Base-by-base conservation (phyloP, 2,797 vertebrate genomes). In the Xiphorhynchus erythropygius region DNA sequence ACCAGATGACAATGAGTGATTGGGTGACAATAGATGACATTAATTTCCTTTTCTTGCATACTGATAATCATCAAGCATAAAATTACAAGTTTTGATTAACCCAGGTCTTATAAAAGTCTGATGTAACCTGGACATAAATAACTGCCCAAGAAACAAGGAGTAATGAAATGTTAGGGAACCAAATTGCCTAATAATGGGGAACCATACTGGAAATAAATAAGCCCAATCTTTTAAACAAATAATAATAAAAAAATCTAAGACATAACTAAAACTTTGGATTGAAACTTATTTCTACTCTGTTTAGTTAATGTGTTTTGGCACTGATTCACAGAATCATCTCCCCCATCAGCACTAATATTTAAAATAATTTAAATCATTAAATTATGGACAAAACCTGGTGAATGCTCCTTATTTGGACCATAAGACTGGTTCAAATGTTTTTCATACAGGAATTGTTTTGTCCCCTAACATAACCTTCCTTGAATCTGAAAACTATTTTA, bases 1-100 rank as follows among this genome's bases (percentile, higher is more conserved):
- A 62, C 44, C 56, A 60, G 83, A 84, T 69, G 49, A 91, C 80
- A 93, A 30, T 49, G 87, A 92, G 65, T 74, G 86, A 93, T 67
- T 32, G 24, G 64, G 30, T 87, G 71, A 67, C 52, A 94, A 28
- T 5, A 15, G 33, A 47, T 44, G 64, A 67, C 50, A 23, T 67
- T 68, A 15, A 68, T 79, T 57, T 71, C 33, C 16, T 89, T 85
- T 70, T 70, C 65, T 83, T 91, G 35, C 21, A 62, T 64, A 25
- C 24, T 75, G 62, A 92, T 44, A 32, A 77, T 62, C 27, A 39
- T 18, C 24, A 50, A 68, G 35, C 46, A 55, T 33, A 82, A 87
- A 93, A 85, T 41, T 35, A 32, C 6, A 78, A 83, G 23, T 87
- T 79, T 56, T 37, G 6, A 24, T 75, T 90, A 70, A 63, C 35